phyloP scores from a whole-genome alignment of 2,113 vertebrate genomes.

The Dendrocopos noguchii region DNA sequence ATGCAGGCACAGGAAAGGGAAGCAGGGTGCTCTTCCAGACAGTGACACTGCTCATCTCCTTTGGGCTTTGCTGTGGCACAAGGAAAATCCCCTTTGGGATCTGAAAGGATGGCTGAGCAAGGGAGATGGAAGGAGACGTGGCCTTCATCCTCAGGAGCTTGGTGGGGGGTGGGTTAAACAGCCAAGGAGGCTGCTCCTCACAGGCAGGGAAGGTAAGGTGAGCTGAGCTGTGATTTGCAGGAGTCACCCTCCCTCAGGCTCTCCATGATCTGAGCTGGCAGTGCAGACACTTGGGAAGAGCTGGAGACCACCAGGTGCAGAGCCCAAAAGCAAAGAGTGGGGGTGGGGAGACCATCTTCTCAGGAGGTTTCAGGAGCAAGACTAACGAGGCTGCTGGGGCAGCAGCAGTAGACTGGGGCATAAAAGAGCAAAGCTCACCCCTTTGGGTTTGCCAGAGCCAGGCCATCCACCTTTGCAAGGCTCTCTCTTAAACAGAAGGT shows the following conservation, averaged over 20 bases:
- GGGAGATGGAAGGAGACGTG: not conserved
- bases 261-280: not conserved
- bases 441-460: not conserved
- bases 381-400: not conserved
- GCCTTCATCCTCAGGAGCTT: not conserved
- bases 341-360: not conserved
- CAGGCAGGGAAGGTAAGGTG: not conserved
- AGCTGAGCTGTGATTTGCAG: not conserved
- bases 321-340: not conserved
- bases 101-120: not conserved
- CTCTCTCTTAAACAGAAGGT: not conserved
- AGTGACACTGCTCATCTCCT: not conserved
- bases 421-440: not conserved
- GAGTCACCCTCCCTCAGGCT: not conserved
- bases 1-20: rapidly evolving
- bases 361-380: not conserved
- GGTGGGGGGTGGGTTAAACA: not conserved
- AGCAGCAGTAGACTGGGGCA: not conserved
- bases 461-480: not conserved
- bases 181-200: not conserved
- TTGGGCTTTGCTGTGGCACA: not conserved
- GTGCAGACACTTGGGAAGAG: rapidly evolving
- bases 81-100: not conserved
- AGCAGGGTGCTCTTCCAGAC: rapidly evolving
- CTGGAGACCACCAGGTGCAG: not conserved